These are phyloP conservation scores for Empis livida DNA, from an alignment of 2,888 invertebrate species.

Conservation along the genomic window DNA sequence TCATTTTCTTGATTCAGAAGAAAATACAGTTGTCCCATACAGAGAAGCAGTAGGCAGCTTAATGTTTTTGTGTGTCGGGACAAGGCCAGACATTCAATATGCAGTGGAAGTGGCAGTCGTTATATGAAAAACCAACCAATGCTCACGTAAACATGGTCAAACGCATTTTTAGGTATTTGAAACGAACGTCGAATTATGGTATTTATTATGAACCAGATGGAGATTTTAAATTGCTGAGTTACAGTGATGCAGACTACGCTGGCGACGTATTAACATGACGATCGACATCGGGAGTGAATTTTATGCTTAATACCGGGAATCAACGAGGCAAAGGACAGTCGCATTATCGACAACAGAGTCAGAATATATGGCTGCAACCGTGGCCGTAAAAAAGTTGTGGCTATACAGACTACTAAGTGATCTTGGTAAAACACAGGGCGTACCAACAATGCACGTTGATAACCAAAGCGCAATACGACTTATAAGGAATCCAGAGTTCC, in stretches of 20 bases:
- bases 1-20: background rate
- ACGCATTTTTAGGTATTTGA: conserved; percentile 7
- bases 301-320: conserved; percentile 7
- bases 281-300: background rate
- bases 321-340: conserved; percentile 6
- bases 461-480: conserved; percentile 15
- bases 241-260: background rate
- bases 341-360: conserved; percentile 21
- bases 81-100: conserved; percentile 13
- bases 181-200: background rate
- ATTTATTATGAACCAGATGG: background rate
- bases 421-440: background rate
- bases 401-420: conserved; percentile 1
- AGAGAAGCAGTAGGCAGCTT: conserved; percentile 15
- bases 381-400: conserved; percentile 16
- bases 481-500: conserved; percentile 9
- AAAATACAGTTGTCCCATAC: conserved; percentile 10
- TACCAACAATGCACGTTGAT: conserved; percentile 11
- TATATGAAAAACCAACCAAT: conserved; percentile 4
- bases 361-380: conserved; percentile 21
- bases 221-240: background rate
- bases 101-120: conserved; percentile 9
- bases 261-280: background rate
- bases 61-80: conserved; percentile 13
- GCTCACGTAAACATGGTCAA: conserved; percentile 1